Base-by-base conservation (phyloP, 2,797 vertebrate species). In the Cheirogaleus major region DNA sequence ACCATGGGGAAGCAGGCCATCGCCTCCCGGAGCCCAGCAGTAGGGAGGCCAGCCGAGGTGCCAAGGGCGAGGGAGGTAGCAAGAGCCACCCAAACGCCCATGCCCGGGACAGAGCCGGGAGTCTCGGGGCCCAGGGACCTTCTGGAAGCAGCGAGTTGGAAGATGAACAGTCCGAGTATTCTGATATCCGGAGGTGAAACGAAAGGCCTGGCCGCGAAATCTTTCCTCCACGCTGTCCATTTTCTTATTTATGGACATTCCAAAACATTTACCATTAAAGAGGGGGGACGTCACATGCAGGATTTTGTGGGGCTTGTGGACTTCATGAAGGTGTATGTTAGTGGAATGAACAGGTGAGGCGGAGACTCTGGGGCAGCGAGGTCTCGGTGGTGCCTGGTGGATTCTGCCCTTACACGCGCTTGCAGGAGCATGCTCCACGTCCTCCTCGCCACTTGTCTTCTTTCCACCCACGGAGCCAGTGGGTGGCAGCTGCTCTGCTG, bases 111-210 rank as follows among this genome's bases (percentile, higher is more conserved):
- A 98, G 97, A 89, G 97, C 97, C 2, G 97, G 99, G 87, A 98
- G 98, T 96, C 99, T 99, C 30, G 94, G 98, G 32, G 97, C 98
- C 88, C 99, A 99, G 23, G 99, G 99, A 50, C 98, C 98, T 92
- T 99, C 99, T 20, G 98, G 99, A 22, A 99, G 99, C 92, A 98
- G 97, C 5, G 99, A 99, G 87, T 98, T 98, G 98, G 98, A 99
- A 3, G 99, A 99, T 0, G 99, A 99, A 98, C 99, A 99, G 97
- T 98, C 99, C 5, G 99, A 99, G 97, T 99, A 99, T 97, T 99
- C 99, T 0, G 99, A 99, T 96, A 99, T 99, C 98, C 99, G 99
- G 98, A 99, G 99, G 99, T 99, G 99, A 99, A 99, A 99, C 96
- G 72, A 90, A 83, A 97, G 95, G 43, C 92, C 89, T 0, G 88